Evolutionary conservation across 2,888 invertebrate genomes (phyloP).

Genomic region (Morinoia aosen): DNA sequence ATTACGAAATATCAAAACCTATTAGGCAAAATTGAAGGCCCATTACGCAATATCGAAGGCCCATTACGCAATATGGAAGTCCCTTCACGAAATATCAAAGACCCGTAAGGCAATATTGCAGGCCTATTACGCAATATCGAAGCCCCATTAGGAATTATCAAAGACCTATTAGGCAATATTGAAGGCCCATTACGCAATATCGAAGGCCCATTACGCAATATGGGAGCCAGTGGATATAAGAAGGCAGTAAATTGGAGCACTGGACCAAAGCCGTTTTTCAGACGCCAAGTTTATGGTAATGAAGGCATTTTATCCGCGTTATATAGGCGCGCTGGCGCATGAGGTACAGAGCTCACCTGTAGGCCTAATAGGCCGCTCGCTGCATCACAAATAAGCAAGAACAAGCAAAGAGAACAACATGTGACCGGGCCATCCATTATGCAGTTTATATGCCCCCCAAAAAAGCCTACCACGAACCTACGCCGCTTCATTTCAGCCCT

Average conservation of each 20-base stretch:
- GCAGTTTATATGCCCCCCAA: not conserved
- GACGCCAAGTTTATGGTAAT: not conserved
- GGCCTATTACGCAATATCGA: too few relatives aligned
- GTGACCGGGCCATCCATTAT: slow-evolving; percentile 11
- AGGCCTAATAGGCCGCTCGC: not conserved
- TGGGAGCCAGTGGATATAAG: not conserved
- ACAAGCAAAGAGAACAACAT: slow-evolving; percentile 30
- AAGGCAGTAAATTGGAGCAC: not conserved
- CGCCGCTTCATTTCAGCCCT: slow-evolving; percentile 43
- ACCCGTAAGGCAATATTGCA: too few relatives aligned
- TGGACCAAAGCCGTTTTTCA: not conserved
- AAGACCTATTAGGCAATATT: too few relatives aligned
- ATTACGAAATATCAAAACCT: too few relatives aligned
- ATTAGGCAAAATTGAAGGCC: too few relatives aligned
- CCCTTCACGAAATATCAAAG: too few relatives aligned
- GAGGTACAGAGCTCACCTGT: not conserved
- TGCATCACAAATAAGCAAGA: slow-evolving; percentile 5
- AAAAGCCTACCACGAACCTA: too few relatives aligned
- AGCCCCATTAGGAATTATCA: too few relatives aligned
- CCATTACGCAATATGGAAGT: too few relatives aligned
- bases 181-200: too few relatives aligned
- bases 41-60: too few relatives aligned
- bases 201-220: too few relatives aligned
- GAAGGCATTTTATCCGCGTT: not conserved
- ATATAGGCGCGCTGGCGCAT: not conserved